Percentiles rank a stretch among this genome's conserved stretches.
Evolutionary conservation across 2,888 invertebrate genomes (phyloP).

Genomic region (Leptinotarsa peninsularis): DNA sequence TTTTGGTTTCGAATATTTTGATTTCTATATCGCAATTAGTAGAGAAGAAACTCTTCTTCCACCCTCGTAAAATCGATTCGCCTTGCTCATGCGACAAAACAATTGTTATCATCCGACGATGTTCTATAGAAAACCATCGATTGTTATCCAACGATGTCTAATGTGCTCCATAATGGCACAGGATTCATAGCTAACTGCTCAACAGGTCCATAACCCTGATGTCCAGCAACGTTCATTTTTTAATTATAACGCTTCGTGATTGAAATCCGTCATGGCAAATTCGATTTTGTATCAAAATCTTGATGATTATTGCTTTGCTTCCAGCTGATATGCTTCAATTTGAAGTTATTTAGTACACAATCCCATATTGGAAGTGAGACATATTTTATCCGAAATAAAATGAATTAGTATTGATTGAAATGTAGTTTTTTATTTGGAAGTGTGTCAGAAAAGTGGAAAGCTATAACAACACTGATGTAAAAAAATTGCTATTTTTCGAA

Average conservation of each 20-base stretch:
- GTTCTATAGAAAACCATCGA: conserved; percentile 46
- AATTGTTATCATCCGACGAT: conserved; percentile 36
- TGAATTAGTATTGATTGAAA: too few relatives aligned
- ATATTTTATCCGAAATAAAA: too few relatives aligned
- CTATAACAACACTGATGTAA: too few relatives aligned
- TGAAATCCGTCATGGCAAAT: conserved; percentile 31
- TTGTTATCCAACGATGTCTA: conserved; percentile 52
- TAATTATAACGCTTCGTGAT: conserved; percentile 44
- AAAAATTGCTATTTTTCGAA: too few relatives aligned
- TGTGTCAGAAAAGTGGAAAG: too few relatives aligned
- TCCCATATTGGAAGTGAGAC: too few relatives aligned
- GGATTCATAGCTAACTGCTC: conserved; percentile 59
- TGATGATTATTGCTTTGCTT: not conserved
- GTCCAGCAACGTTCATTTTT: conserved; percentile 42
- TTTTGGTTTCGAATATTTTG: too few relatives aligned
- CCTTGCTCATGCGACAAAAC: conserved; percentile 25
- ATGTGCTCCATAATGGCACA: conserved; percentile 51
- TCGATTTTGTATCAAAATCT: conserved; percentile 39
- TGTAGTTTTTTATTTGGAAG: too few relatives aligned
- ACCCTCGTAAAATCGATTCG: conserved; percentile 22
- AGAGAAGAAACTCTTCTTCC: too few relatives aligned
- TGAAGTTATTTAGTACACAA: not conserved
- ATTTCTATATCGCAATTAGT: too few relatives aligned
- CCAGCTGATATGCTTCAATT: not conserved
- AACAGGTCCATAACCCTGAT: conserved; percentile 59